Evolutionary conservation across 1,140 invertebrate genomes (phyloP).

Genomic region (Drosophila punjabiensis): DNA sequence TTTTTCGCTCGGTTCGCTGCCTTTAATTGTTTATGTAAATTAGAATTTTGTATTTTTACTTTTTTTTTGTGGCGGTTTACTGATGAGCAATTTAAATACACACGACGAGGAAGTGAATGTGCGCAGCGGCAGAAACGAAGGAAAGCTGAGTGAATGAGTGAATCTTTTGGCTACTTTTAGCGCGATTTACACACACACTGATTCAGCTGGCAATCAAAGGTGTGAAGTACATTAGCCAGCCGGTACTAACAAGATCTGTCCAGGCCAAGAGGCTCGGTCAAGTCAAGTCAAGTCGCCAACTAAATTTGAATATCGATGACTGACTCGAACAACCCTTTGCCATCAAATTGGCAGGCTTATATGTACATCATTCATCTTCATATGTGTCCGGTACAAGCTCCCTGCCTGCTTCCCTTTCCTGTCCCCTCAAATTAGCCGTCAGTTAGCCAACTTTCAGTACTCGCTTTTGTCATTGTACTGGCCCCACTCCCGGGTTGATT

Average conservation of each 20-base stretch:
- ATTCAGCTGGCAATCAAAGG: conserved; percentile 64
- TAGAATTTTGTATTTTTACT: conserved; percentile 61
- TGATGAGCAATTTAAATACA: conserved; percentile 73
- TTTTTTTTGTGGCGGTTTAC: conserved; percentile 9
- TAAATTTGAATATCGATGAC: conserved; percentile 17
- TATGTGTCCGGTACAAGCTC: conserved; percentile 20
- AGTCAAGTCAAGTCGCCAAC: conserved; percentile 19
- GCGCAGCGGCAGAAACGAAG: conserved; percentile 21
- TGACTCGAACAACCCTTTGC: conserved; percentile 18
- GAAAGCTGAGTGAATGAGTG: conserved; percentile 27
- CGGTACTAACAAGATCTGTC: conserved; percentile 38
- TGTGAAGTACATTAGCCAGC: conserved; percentile 60
- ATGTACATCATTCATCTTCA: conserved; percentile 61
- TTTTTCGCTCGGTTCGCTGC: conserved; percentile 41
- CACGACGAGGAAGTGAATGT: conserved; percentile 69
- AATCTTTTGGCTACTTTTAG: conserved; percentile 51
- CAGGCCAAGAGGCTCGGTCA: conserved; percentile 24
- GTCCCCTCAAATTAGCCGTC: conserved; percentile 61
- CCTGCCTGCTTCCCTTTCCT: conserved; percentile 28
- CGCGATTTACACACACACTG: conserved; percentile 5
- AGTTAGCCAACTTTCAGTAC: conserved; percentile 55
- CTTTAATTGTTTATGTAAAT: conserved; percentile 82
- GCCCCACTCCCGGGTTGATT: conserved; percentile 53
- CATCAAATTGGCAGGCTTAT: conserved; percentile 35
- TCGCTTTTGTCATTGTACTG: conserved; percentile 55